phyloP scores from a whole-genome alignment of 2,888 invertebrate genomes.

The Ormyrus labotus region DNA sequence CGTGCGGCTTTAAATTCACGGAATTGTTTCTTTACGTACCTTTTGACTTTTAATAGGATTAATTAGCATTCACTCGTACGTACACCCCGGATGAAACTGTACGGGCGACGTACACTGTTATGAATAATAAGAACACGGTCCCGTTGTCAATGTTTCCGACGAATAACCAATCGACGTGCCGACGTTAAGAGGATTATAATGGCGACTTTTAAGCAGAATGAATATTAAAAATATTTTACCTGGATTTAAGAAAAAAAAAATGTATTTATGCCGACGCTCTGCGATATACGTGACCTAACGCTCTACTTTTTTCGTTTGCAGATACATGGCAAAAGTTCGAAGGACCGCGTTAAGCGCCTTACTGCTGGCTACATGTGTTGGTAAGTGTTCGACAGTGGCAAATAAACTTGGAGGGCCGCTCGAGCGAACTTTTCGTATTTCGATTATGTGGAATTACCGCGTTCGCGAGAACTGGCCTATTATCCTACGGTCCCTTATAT shows the following conservation, averaged over 20 bases:
- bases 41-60: too few relatives aligned
- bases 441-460: conserved; percentile 35
- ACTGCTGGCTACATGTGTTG: conserved; percentile 42
- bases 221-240: conserved; percentile 32
- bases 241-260: not conserved
- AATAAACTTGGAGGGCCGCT: not conserved
- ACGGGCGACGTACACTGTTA: not conserved
- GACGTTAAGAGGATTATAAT: too few relatives aligned
- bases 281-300: not conserved
- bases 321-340: conserved; percentile 43
- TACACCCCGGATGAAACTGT: not conserved
- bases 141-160: not conserved
- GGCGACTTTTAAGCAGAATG: too few relatives aligned
- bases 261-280: not conserved
- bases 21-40: too few relatives aligned
- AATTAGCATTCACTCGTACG: too few relatives aligned
- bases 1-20: too few relatives aligned
- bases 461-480: not conserved
- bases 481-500: not conserved
- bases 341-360: conserved; percentile 22
- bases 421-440: conserved; percentile 33
- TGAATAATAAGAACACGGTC: not conserved
- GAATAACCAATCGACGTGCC: too few relatives aligned
- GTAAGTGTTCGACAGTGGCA: conserved; percentile 38
- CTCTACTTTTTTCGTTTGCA: conserved; percentile 18